Evolutionary conservation across 2,797 vertebrate species (phyloP), one percentile per base, ranked within the genome.

Genomic region (Podarcis siculus): DNA sequence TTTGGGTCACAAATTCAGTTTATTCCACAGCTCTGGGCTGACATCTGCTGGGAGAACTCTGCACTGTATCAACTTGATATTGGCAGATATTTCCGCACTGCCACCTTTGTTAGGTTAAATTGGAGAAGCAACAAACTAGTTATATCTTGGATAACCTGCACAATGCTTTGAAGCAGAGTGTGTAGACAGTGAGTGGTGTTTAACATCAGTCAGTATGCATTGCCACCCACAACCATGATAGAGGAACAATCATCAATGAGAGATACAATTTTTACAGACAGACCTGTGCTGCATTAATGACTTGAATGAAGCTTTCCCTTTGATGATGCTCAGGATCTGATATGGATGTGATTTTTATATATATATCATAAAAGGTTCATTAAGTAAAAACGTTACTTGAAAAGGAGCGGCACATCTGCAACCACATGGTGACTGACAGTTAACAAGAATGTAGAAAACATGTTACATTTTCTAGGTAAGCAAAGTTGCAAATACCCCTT

Each of bases 31-130:
- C 94, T 96, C 91, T 88, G 82, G 25, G 71, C 1, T 95, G 96
- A 95, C 96, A 95, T 95, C 93, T 92, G 89, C 94, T 94, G 97
- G 86, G 92, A 86, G 73, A 0, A 12, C 5, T 66, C 45, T 0
- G 21, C 5, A 17, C 32, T 4, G 6, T 12, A 23, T 2, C 84
- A 72, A 0, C 61, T 8, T 0, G 21, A 32, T 21, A 72, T 84
- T 69, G 64, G 1, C 5, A 55, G 32, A 55, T 45, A 71, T 4
- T 0, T 1, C 25, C 39, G 42, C 67, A n/a, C 27, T 67, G 25
- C 32, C 21, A 2, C 66, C 55, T 55, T 30, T 37, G 45, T 12
- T 55, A 55, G 61, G 7, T 49, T 72, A 30, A 35, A 79, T n/a
- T 17, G 27, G 39, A 58, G 25, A n/a, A 9, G 4, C 19, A 25